Percentiles rank a stretch among this genome's conserved stretches.
Conservation (phyloP, 2,888 invertebrate genomes). For the Cantharis rustica region DNA sequence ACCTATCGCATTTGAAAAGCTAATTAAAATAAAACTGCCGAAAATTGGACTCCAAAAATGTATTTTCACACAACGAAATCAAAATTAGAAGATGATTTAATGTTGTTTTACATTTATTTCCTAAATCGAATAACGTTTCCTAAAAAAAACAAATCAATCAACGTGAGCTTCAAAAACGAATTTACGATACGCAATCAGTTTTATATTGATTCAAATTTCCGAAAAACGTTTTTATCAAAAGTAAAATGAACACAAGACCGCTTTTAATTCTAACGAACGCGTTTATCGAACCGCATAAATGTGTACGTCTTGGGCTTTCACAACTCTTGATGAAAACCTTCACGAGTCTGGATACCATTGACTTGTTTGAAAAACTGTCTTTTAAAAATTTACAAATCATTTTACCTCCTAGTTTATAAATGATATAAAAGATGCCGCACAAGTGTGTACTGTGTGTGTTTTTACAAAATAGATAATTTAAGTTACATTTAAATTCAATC, state of each 20-base stretch:
- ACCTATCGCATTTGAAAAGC: neutral
- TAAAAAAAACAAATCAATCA: constrained; percentile 28
- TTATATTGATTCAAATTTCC: constrained; percentile 30
- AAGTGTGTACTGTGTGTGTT: too few species aligned
- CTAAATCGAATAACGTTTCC: constrained; percentile 10
- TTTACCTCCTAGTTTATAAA: neutral
- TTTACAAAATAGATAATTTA: neutral
- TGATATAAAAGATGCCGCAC: neutral
- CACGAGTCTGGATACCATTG: constrained; percentile 12
- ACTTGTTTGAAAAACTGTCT: constrained; percentile 22
- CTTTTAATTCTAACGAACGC: constrained; percentile 32
- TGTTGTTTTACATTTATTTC: constrained; percentile 16
- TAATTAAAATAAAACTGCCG: neutral
- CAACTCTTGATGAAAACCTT: constrained; percentile 13
- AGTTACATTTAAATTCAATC: neutral
- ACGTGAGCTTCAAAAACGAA: constrained; percentile 23
- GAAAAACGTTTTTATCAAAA: constrained; percentile 29
- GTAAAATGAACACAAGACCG: constrained; percentile 25
- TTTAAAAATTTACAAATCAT: constrained; percentile 4
- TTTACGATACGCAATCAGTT: constrained; percentile 30
- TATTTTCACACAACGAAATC: neutral
- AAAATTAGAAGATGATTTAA: constrained; percentile 10
- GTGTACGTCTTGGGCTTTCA: constrained; percentile 21
- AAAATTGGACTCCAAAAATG: neutral
- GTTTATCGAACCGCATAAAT: constrained; percentile 28